Evolutionary conservation across 2,888 invertebrate genomes (phyloP).

Genomic region (Leptura quadrifasciata): DNA sequence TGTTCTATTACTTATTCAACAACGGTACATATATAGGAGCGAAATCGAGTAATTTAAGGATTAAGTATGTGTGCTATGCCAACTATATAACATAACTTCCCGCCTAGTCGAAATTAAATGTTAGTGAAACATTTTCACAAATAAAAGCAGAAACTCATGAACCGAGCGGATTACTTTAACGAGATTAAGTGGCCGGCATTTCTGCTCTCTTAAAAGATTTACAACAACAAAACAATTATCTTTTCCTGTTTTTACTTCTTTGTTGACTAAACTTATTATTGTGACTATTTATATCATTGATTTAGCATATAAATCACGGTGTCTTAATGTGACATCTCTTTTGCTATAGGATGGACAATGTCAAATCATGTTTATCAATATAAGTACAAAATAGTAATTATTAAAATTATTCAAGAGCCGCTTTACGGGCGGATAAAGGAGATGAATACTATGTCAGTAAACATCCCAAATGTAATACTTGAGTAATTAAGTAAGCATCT

Average conservation of each 20-base stretch:
- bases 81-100: neutral
- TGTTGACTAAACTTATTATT: conserved; percentile 28
- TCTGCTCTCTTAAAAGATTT: conserved; percentile 36
- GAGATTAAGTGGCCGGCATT: conserved; percentile 34
- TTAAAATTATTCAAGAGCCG: neutral
- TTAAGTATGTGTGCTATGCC: neutral
- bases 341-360: neutral
- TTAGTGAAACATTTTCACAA: conserved; percentile 30
- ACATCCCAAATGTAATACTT: no score
- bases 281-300: conserved; percentile 10
- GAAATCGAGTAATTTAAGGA: neutral
- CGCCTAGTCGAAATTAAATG: conserved; percentile 26
- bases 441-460: no score
- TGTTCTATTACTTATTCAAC: neutral
- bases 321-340: conserved; percentile 10
- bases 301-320: conserved; percentile 25
- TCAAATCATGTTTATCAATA: neutral
- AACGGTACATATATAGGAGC: neutral
- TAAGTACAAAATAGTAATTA: neutral
- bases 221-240: conserved; percentile 39
- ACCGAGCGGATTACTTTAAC: conserved; percentile 24
- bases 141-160: conserved; percentile 36
- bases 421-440: no score
- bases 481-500: no score
- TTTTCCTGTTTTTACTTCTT: conserved; percentile 32